A percentile compares a stretch with the other conserved stretches of the same genome.
Conservation (phyloP, 2,113 vertebrate genomes). For the Pteronura brasiliensis region DNA sequence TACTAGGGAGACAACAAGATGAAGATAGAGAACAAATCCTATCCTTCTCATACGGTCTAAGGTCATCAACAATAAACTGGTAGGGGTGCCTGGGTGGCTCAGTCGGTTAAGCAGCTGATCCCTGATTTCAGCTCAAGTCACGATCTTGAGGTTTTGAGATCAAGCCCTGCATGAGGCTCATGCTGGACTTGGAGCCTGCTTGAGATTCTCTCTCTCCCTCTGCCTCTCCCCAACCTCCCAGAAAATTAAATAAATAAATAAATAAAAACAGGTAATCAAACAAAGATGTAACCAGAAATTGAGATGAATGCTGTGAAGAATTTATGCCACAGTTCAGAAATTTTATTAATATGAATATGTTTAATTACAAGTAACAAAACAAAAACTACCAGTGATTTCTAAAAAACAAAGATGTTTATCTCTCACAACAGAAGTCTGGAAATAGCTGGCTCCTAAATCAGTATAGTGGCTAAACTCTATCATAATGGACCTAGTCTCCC, state of each 20-base stretch:
- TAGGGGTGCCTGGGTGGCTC: background rate
- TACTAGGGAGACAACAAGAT: background rate
- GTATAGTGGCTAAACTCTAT: background rate
- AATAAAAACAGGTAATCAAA: constrained; percentile 31
- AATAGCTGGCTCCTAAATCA: background rate
- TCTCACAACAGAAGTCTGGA: background rate
- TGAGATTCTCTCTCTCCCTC: background rate
- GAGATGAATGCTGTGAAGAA: constrained; percentile 12
- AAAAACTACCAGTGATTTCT: background rate
- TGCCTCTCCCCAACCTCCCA: background rate
- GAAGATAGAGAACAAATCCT: background rate
- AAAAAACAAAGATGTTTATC: background rate
- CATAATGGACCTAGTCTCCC: background rate
- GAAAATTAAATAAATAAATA: background rate
- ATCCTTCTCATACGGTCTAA: background rate
- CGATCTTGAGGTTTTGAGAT: background rate
- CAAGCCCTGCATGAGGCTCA: background rate
- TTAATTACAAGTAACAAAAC: constrained; percentile 20
- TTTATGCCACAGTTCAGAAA: background rate
- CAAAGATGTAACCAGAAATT: background rate
- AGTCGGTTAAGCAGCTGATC: background rate
- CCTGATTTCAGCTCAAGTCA: background rate
- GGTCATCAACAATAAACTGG: background rate
- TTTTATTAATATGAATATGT: constrained; percentile 20
- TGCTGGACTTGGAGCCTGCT: background rate